Evolutionary conservation across 2,113 vertebrate genomes (phyloP), one percentile per base, ranked within the genome.

Genomic region (Bettongia penicillata): DNA sequence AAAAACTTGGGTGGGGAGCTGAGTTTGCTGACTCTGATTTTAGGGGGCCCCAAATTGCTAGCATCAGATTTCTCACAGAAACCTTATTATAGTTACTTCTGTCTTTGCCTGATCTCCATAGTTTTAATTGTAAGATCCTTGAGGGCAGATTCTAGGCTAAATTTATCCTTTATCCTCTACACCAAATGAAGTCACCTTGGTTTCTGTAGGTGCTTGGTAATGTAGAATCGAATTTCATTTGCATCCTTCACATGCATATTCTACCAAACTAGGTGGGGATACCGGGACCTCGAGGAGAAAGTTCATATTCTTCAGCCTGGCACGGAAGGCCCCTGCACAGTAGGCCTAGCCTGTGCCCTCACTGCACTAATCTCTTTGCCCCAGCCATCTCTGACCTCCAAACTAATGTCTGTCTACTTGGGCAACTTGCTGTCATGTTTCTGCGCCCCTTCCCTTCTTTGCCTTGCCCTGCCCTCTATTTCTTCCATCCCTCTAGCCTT

Each of bases 361-460:
- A 31, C 31, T 68, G 31, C 2, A 37, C 91, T 77, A 16, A 43
- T 91, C 25, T 24, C 53, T 50, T 31, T 50, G 43, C n/a, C 16
- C 0, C 28, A 22, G 49, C 48, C 16, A 23, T 26, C 89, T 53
- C n/a, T 3, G n/a, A 16, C 10, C 37, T 28, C 9, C 0, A 1
- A 11, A 51, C 90, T 93, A 47, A 47, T 0, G 31, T 49, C 47
- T 68, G 43, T 50, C 14, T n/a, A 90, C 89, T 16, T 53, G 31
- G 8, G 23, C 6, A 2, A 9, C 0, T 51, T 51, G 25, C 24
- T n/a, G 24, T 47, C 51, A 5, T 28, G 51, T 37, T 23, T 1
- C 48, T 3, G 0, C 37, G 43, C 5, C 47, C 16, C 12, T 31
- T 19, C 3, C n/a, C 2, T 50, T 6, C 1, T n/a, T 24, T 31